A percentile compares a stretch with the other conserved stretches of the same genome.
phyloP scores from a whole-genome alignment of 2,113 vertebrate species.

The Nycticorax nycticorax region DNA sequence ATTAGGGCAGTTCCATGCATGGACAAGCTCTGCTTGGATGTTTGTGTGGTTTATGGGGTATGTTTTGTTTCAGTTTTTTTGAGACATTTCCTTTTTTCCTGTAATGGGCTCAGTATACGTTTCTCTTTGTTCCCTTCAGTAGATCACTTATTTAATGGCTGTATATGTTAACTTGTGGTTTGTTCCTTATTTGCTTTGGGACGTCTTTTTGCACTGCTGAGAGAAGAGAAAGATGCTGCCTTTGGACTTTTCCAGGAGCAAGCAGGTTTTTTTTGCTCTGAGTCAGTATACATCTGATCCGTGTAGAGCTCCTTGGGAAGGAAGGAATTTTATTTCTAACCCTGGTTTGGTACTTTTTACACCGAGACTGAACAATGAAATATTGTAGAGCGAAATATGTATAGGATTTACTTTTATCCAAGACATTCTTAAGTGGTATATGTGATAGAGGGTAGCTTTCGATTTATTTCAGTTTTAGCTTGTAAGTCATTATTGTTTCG shows the following conservation, averaged over 20 bases:
- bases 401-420: not conserved
- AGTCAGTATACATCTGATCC: not conserved
- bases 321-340: not conserved
- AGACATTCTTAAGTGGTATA: not conserved
- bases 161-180: not conserved
- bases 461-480: not conserved
- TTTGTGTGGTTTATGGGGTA: not conserved
- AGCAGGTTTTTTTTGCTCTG: not conserved
- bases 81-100: not conserved
- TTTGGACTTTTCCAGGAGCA: not conserved
- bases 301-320: not conserved
- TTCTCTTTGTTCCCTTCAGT: not conserved
- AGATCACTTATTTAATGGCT: not conserved
- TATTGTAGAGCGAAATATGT: not conserved
- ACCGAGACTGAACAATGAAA: not conserved
- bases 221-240: not conserved
- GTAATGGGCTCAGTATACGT: not conserved
- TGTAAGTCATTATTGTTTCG: accelerated
- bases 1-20: not conserved
- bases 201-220: not conserved
- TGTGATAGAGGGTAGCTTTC: not conserved
- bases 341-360: not conserved
- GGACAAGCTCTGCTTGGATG: not conserved
- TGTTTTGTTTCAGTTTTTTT: not conserved
- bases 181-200: not conserved